These are phyloP conservation scores for Vollenhovia emeryi DNA, from an alignment of 1,140 invertebrate genomes.

Conservation along the genomic window DNA sequence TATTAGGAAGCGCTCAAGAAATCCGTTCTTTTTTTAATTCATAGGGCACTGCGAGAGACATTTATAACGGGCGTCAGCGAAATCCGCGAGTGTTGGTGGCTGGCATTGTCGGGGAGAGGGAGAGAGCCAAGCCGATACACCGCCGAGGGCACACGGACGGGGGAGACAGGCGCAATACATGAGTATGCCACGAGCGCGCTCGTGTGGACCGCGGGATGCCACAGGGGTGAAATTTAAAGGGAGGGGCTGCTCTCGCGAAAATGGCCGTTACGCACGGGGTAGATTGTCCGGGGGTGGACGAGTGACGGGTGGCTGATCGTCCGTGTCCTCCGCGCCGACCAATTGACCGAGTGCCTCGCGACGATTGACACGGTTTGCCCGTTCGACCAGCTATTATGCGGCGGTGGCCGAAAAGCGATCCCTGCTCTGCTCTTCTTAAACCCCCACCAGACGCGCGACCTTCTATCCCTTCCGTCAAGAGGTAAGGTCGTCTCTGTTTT, in stretches of 20 bases:
- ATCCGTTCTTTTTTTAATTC: constrained; percentile 54
- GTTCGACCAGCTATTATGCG: constrained; percentile 80
- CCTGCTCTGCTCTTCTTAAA: constrained; percentile 72
- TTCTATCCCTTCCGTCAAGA: constrained; percentile 70
- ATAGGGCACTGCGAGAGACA: constrained; percentile 38
- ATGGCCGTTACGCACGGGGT: constrained; percentile 79
- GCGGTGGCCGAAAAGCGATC: constrained; percentile 71
- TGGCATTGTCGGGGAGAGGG: constrained; percentile 39
- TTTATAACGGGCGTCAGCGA: constrained; percentile 58
- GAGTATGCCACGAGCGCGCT: constrained; percentile 50
- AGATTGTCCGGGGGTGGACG: constrained; percentile 75
- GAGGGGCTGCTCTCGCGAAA: constrained; percentile 80
- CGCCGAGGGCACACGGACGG: neutral
- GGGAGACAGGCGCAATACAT: constrained; percentile 48
- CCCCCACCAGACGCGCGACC: constrained; percentile 71
- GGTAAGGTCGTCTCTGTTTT: constrained; percentile 69
- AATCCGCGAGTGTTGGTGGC: constrained; percentile 47
- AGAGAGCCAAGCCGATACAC: constrained; percentile 16
- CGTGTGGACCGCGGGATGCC: constrained; percentile 54
- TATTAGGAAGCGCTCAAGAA: constrained; percentile 29
- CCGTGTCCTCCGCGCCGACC: constrained; percentile 73
- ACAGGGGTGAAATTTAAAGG: constrained; percentile 78
- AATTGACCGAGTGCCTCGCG: constrained; percentile 76
- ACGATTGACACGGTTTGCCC: constrained; percentile 71
- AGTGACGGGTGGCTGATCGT: constrained; percentile 71